phyloP scores from a whole-genome alignment of 2,888 invertebrate species.

The Hylaea fasciaria region DNA sequence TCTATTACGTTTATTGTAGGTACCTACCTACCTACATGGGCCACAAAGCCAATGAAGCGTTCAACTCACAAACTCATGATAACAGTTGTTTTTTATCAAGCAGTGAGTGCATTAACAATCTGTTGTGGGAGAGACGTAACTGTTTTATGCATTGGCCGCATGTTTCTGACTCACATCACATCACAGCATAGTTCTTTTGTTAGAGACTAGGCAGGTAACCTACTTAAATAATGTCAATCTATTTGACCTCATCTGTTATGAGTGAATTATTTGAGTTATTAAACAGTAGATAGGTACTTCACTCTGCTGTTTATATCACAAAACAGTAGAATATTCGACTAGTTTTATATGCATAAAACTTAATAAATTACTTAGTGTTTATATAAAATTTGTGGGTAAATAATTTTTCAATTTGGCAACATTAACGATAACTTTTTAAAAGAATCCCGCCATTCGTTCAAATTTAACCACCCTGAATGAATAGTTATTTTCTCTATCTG shows the following conservation, averaged over 20 bases:
- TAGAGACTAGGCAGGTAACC: constrained; percentile 7
- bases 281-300: too few relatives aligned
- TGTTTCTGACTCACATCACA: constrained; percentile 23
- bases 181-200: constrained; percentile 21
- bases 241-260: constrained; percentile 26
- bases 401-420: constrained; percentile 13
- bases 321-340: too few relatives aligned
- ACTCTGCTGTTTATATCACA: too few relatives aligned
- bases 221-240: too few relatives aligned
- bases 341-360: too few relatives aligned
- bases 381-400: neutral
- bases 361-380: too few relatives aligned
- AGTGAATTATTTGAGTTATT: too few relatives aligned
- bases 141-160: constrained; percentile 45
- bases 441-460: constrained; percentile 35
- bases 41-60: constrained; percentile 24
- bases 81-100: constrained; percentile 45
- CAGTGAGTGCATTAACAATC: constrained; percentile 39
- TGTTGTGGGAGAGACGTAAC: constrained; percentile 50
- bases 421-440: constrained; percentile 8
- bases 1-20: too few relatives aligned
- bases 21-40: neutral
- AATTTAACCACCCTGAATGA: neutral
- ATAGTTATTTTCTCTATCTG: too few relatives aligned
- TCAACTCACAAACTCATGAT: constrained; percentile 34